Conservation (phyloP, 2,888 invertebrate genomes). For the Neocrepidodera transversa region DNA sequence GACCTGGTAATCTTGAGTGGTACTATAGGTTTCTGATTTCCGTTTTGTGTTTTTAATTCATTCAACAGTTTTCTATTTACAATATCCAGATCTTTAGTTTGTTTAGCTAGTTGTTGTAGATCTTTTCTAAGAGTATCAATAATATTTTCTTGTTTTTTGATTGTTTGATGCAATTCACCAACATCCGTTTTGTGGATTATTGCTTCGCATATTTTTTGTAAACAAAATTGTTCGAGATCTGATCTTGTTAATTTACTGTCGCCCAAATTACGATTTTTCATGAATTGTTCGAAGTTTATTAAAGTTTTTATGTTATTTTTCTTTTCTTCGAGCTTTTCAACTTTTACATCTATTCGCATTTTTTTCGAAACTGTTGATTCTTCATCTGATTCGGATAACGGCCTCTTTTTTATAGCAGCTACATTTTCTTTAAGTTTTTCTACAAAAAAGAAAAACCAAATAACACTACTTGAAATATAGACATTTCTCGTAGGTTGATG, state of each 20-base stretch:
- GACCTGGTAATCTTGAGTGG: slow-evolving; percentile 85
- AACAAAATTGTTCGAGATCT: slow-evolving; percentile 77
- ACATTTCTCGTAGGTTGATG: too few species aligned
- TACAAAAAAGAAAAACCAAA: too few species aligned
- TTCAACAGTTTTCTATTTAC: slow-evolving; percentile 76
- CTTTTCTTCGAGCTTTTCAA: not conserved
- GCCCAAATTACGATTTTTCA: slow-evolving; percentile 56
- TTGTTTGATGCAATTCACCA: slow-evolving; percentile 71
- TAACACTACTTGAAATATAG: too few species aligned
- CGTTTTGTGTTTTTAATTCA: slow-evolving; percentile 62
- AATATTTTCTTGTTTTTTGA: slow-evolving; percentile 69
- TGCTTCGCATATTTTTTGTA: slow-evolving; percentile 79
- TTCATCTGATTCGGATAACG: not conserved
- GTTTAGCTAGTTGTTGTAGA: slow-evolving; percentile 71
- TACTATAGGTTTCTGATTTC: slow-evolving; percentile 65
- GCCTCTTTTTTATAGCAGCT: not conserved
- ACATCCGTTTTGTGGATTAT: slow-evolving; percentile 75
- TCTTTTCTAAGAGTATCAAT: slow-evolving; percentile 73
- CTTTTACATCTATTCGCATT: not conserved
- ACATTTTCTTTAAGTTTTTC: not conserved
- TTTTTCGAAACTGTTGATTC: not conserved
- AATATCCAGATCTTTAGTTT: slow-evolving; percentile 78
- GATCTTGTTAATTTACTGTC: slow-evolving; percentile 60
- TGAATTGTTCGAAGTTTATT: slow-evolving; percentile 48
- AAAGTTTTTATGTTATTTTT: slow-evolving; percentile 38